Percentiles rank a stretch among this genome's conserved stretches.
These are phyloP conservation scores for Copsychus sechellarum DNA, from an alignment of 2,113 vertebrate genomes.

Conservation along the genomic window DNA sequence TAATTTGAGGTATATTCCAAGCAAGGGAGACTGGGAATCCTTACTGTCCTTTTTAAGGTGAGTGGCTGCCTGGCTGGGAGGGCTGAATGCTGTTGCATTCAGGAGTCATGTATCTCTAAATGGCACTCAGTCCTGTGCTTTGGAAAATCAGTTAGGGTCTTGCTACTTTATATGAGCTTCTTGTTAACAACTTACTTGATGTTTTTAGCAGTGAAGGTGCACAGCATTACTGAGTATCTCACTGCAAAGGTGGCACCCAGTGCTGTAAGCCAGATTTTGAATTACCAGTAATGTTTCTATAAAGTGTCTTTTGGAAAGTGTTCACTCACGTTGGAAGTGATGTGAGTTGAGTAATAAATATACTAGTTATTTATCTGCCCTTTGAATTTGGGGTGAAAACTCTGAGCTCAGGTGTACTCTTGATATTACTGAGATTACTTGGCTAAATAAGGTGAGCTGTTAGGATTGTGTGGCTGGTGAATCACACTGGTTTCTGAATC, in stretches of 20 bases:
- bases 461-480: not conserved
- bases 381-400: not conserved
- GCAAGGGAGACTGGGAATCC: not conserved
- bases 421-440: not conserved
- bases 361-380: not conserved
- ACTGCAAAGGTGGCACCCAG: not conserved
- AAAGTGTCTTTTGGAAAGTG: not conserved
- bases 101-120: not conserved
- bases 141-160: not conserved
- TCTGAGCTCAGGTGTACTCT: not conserved
- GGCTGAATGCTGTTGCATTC: not conserved
- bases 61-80: not conserved
- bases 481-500: slow-evolving; percentile 30
- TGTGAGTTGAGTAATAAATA: not conserved
- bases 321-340: not conserved
- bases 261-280: not conserved
- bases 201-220: not conserved
- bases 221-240: not conserved
- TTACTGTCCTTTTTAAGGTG: not conserved
- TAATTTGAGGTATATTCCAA: not conserved
- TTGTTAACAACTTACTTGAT: not conserved
- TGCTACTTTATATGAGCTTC: not conserved
- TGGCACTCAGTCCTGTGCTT: not conserved
- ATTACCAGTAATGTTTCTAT: not conserved
- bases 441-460: not conserved